These are phyloP conservation scores for Melanophora roralis DNA, from an alignment of 2,888 invertebrate species.

Conservation along the genomic window DNA sequence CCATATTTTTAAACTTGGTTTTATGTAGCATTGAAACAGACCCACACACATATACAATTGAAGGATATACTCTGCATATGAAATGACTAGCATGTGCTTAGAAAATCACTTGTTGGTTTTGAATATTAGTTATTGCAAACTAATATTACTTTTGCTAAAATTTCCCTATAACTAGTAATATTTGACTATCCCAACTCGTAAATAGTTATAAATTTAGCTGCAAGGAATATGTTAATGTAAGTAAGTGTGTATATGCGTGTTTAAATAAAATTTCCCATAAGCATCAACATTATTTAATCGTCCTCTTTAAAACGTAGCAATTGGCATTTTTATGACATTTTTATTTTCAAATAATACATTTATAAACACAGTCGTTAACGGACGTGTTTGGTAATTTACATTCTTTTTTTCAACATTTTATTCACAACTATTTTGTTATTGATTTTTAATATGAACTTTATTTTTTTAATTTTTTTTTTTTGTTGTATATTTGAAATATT, in stretches of 20 bases:
- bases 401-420: not conserved
- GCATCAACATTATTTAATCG: not conserved
- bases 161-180: too few species aligned
- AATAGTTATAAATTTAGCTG: too few species aligned
- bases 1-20: too few species aligned
- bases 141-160: too few species aligned
- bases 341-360: slow-evolving; percentile 9
- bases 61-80: too few species aligned
- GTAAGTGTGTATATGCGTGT: not conserved
- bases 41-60: too few species aligned
- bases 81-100: too few species aligned
- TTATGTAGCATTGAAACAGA: too few species aligned
- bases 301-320: not conserved
- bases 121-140: too few species aligned
- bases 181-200: too few species aligned
- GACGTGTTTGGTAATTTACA: not conserved
- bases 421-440: not conserved
- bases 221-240: too few species aligned
- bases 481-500: slow-evolving; percentile 23
- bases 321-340: not conserved
- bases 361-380: not conserved
- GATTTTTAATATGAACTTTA: not conserved
- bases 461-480: slow-evolving; percentile 16
- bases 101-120: too few species aligned
- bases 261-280: not conserved